These are phyloP conservation scores for Muntiacus muntjak DNA, from an alignment of 2,113 vertebrate species.

Conservation along the genomic window DNA sequence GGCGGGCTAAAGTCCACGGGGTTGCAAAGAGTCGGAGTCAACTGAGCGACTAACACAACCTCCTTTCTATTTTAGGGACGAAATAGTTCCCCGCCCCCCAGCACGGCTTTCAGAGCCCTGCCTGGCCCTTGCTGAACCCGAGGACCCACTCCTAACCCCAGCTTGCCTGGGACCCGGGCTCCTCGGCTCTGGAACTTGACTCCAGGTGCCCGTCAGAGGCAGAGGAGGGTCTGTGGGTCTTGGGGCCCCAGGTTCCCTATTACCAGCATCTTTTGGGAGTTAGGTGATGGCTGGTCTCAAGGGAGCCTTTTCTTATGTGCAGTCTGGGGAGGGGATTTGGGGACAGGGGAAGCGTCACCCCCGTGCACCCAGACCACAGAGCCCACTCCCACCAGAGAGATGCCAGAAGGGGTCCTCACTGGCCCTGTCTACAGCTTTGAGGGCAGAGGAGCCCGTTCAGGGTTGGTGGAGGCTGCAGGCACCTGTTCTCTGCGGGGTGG, in stretches of 20 bases:
- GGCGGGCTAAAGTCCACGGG: neutral
- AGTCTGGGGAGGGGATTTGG: neutral
- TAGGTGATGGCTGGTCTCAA: rapidly evolving
- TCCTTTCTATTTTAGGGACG: neutral
- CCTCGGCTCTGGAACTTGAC: neutral
- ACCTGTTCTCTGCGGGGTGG: neutral
- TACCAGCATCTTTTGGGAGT: rapidly evolving
- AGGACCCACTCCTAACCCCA: neutral
- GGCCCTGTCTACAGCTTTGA: neutral
- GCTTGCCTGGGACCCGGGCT: neutral
- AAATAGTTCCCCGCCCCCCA: rapidly evolving
- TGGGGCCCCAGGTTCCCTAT: rapidly evolving
- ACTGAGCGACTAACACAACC: neutral
- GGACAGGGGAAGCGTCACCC: rapidly evolving
- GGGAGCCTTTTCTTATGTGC: neutral
- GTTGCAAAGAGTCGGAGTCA: rapidly evolving
- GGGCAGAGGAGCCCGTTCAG: neutral
- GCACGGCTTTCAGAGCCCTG: neutral
- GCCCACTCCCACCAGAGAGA: neutral
- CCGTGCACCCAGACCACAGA: rapidly evolving
- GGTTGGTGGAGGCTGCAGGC: too few relatives aligned
- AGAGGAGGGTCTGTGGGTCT: neutral
- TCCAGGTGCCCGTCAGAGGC: neutral
- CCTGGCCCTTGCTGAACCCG: rapidly evolving
- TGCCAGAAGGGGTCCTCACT: neutral